These are phyloP conservation scores for Nematolebias whitei DNA, from an alignment of 2,113 vertebrate genomes.

Conservation along the genomic window DNA sequence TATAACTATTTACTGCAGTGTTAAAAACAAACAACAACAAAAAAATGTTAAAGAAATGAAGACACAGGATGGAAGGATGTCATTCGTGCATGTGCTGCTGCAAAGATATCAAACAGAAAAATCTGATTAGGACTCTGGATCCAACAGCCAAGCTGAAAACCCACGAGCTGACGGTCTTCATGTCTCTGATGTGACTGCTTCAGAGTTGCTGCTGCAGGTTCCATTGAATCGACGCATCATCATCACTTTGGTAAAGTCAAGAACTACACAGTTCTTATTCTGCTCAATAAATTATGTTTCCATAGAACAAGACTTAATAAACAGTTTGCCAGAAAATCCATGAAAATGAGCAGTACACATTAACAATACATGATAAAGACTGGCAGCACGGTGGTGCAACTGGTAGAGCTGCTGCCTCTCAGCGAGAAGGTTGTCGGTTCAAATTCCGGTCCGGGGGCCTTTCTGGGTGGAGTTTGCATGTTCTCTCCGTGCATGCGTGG, in stretches of 20 bases:
- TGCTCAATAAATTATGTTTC: too few relatives aligned
- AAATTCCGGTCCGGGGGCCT: too few relatives aligned
- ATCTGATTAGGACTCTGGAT: constrained; percentile 1
- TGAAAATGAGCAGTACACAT: too few relatives aligned
- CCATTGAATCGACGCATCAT: constrained; percentile 41
- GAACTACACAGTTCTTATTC: neutral
- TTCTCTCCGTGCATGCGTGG: too few relatives aligned
- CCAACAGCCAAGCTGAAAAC: constrained; percentile 21
- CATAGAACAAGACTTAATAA: too few relatives aligned
- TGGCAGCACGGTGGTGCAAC: too few relatives aligned
- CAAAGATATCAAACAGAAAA: constrained; percentile 7
- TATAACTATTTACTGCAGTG: neutral
- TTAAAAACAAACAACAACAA: neutral
- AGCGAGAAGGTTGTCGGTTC: too few relatives aligned
- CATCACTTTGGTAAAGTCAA: constrained; percentile 23
- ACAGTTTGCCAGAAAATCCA: too few relatives aligned
- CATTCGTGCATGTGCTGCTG: constrained; percentile 6
- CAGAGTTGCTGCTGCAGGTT: constrained; percentile 30
- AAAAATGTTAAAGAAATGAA: constrained; percentile 1
- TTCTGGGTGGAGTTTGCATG: too few relatives aligned
- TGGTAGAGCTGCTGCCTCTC: too few relatives aligned
- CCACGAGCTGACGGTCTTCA: constrained; percentile 13
- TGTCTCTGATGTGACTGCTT: constrained; percentile 26
- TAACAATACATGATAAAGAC: too few relatives aligned
- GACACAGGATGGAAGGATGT: neutral